Conservation (phyloP, 2,888 invertebrate genomes). For the Hypomecis atomaria region DNA sequence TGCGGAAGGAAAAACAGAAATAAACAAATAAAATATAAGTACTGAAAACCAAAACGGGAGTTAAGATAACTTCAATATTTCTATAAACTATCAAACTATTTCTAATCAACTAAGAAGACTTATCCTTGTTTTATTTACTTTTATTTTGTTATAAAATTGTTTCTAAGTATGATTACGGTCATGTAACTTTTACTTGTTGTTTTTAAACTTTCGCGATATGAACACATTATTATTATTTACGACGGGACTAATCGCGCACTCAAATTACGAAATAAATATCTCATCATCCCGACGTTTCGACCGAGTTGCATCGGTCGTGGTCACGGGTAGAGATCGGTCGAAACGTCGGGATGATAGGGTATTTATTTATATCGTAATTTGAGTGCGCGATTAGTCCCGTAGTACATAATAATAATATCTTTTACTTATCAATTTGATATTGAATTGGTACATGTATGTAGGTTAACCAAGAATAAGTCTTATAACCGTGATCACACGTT, state of each 20-base stretch:
- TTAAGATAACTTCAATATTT: slow-evolving; percentile 57
- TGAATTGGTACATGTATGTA: slow-evolving; percentile 9
- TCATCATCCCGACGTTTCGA: too few species aligned
- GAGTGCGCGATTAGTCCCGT: too few species aligned
- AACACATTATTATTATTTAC: too few species aligned
- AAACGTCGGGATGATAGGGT: too few species aligned
- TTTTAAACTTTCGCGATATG: too few species aligned
- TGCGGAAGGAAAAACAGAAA: slow-evolving; percentile 71
- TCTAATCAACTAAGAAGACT: slow-evolving; percentile 76
- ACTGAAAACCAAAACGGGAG: slow-evolving; percentile 63
- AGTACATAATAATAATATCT: too few species aligned
- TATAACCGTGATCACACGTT: slow-evolving; percentile 69
- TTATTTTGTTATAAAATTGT: slow-evolving; percentile 9
- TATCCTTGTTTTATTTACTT: slow-evolving; percentile 65
- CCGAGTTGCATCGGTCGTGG: too few species aligned
- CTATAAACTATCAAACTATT: slow-evolving; percentile 74
- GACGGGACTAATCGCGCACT: too few species aligned
- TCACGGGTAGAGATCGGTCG: too few species aligned
- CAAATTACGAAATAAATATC: too few species aligned
- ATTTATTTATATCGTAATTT: too few species aligned
- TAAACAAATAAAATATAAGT: slow-evolving; percentile 68
- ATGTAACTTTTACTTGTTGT: slow-evolving; percentile 10
- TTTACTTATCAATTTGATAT: too few species aligned
- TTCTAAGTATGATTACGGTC: slow-evolving; percentile 9
- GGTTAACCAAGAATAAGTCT: slow-evolving; percentile 74